Evolutionary conservation across 2,113 vertebrate genomes (phyloP), one percentile per base, ranked within the genome.

Genomic region (Charadrius vociferus): DNA sequence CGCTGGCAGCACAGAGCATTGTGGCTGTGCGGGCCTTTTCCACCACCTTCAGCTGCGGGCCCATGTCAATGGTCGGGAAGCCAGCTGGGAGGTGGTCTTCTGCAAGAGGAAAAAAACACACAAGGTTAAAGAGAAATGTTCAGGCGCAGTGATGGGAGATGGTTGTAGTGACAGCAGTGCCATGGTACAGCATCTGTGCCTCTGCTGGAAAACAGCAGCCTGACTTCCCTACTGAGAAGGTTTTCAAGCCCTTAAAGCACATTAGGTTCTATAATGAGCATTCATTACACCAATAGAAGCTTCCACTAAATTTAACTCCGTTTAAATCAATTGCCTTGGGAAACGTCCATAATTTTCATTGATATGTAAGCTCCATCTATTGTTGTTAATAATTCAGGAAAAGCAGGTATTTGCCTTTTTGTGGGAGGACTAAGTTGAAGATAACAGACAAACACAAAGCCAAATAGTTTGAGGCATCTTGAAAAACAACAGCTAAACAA

Each of bases 1-100:
- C 99, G 0, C 99, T 99, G 78, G 99, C 99, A 8, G 99, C 99
- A 29, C 99, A 99, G 56, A 99, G 98, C 99, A 99, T 99, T 8
- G 99, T 99, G 93, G 99, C 99, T 0, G 99, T 99, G 41, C 99
- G 99, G 0, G 99, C 99, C 94, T 98, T 99, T 95, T 99, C 99
- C 68, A 99, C 99, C 67, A 99, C 99, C 97, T 99, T 99, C 94
- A 99, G 98, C 98, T 99, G 99, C 0, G 99, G 99, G 27, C 99
- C 99, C 99, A 99, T 99, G 98, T 99, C 99, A 24, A 99, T 99
- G 95, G 98, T 98, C 0, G 99, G 99, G 96, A 99, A 99, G 15
- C 99, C 99, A 19, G 98, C 97, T 12, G 99, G 99, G 91, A 99
- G 98, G 98, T 99, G 99, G 91, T 99, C 99, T 97, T 99, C 99